Base-by-base conservation (phyloP, 2,888 invertebrate species). In the Apotomis turbidana region DNA sequence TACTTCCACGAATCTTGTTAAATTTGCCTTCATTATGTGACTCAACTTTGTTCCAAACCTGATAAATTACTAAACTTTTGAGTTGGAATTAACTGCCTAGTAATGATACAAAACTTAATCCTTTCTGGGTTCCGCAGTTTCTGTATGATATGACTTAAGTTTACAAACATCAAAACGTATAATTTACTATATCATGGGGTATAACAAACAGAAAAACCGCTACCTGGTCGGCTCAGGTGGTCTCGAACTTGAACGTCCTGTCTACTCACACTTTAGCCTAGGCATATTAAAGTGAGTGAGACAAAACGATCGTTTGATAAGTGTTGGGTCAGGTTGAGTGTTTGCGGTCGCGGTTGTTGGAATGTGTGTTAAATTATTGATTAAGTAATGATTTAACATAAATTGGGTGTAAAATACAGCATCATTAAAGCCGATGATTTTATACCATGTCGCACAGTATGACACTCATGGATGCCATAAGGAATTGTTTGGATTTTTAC, bases 161-260 rank as follows among this genome's bases (percentile, higher is more conserved):
- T 59, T 15, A 68, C 58, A 68, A 68, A 59, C 49, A 51, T 13
- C 13, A 66, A 62, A 72, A 13, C 72, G 57, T 72, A 68, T 72
- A 72, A 72, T 72, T 63, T 55, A 75, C 70, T 73, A 49, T 67
- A 69, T 67, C 63, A 69, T 55, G 67, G 60, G 61, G 13, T 66
- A 63, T 55, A 74, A 74, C 74, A 74, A 74, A 72, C 61, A 61
- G 68, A 77, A 78, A 77, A 80, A 76, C 71, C 9, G 62, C 80
- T 79, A 80, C 82, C 79, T 83, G 82, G 79, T 79, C 73, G 79
- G 78, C 68, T 78, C 60, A 66, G 75, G 77, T 66, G 66, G 66
- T 57, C 66, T 41, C 52, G 46, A 63, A 52, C 44, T 36, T 38
- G 27, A 27, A 57, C 57, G 57, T 44, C 9, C 55, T n/a, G 9